Conservation (phyloP, 1,140 invertebrate species). For the Pomacea maculata region DNA sequence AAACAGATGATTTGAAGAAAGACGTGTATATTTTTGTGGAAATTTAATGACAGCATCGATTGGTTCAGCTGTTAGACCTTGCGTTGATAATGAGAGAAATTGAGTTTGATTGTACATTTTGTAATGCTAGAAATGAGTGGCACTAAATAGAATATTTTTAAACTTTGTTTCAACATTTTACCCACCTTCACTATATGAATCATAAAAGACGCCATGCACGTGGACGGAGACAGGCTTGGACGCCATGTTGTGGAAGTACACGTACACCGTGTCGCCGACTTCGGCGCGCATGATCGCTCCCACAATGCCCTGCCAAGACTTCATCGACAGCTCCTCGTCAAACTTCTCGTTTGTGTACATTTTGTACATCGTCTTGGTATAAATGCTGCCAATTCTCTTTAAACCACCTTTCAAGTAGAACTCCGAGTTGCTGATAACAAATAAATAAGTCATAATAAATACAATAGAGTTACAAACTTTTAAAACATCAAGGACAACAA, state of each 20-base stretch:
- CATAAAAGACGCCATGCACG: slow-evolving; percentile 38
- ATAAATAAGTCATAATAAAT: not conserved
- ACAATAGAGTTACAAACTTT: not conserved
- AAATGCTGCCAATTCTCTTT: slow-evolving; percentile 29
- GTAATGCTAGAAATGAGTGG: no score
- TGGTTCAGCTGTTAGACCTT: no score
- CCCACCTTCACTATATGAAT: slow-evolving; percentile 40
- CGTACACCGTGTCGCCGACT: slow-evolving; percentile 44
- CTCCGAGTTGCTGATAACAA: slow-evolving; percentile 18
- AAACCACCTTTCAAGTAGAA: slow-evolving; percentile 24
- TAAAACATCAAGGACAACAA: no score
- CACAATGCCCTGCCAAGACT: slow-evolving; percentile 43
- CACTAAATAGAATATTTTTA: no score
- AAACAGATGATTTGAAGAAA: no score
- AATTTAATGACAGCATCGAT: no score
- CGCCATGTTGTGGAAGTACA: slow-evolving; percentile 36
- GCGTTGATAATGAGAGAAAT: no score
- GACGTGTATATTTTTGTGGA: no score
- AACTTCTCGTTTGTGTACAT: slow-evolving; percentile 40
- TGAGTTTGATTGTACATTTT: no score
- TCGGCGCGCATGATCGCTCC: slow-evolving; percentile 53
- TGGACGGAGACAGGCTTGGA: slow-evolving; percentile 32
- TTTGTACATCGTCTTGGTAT: slow-evolving; percentile 32
- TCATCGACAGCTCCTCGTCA: slow-evolving; percentile 21
- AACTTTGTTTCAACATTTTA: no score